Conservation (phyloP, 1,140 invertebrate species). For the Schlechtendalia chinensis region DNA sequence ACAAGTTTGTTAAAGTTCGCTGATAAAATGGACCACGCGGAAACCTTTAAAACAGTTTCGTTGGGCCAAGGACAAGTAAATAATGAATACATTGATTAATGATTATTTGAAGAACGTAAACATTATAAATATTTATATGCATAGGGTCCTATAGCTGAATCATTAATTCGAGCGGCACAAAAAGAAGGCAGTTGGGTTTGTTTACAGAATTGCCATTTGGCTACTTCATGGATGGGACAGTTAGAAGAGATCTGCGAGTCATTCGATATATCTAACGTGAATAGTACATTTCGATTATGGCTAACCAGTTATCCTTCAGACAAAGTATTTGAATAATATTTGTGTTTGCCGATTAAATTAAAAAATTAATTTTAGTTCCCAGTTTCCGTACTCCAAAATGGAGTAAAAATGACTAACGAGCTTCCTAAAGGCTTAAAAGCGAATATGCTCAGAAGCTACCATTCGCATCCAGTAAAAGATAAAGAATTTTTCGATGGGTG, state of each 20-base stretch:
- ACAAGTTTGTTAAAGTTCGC: slow-evolving; percentile 74
- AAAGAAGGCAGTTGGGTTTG: slow-evolving; percentile 82
- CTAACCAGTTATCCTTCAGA: slow-evolving; percentile 87
- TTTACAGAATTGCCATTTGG: slow-evolving; percentile 92
- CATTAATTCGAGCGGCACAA: slow-evolving; percentile 75
- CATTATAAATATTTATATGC: not conserved
- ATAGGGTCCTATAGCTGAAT: slow-evolving; percentile 76
- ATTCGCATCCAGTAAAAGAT: slow-evolving; percentile 74
- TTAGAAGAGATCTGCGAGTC: slow-evolving; percentile 77
- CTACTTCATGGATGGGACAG: slow-evolving; percentile 82
- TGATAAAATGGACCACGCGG: slow-evolving; percentile 68
- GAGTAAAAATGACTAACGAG: slow-evolving; percentile 94
- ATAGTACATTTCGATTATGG: slow-evolving; percentile 79
- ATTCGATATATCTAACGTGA: slow-evolving; percentile 73
- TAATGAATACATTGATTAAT: not conserved
- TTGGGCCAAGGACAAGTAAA: slow-evolving; percentile 79
- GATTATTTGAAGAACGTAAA: not conserved
- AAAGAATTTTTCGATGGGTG: slow-evolving; percentile 67
- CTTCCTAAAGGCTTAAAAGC: slow-evolving; percentile 83
- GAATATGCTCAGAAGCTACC: slow-evolving; percentile 80
- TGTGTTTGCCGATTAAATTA: not conserved
- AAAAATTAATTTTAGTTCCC: slow-evolving; percentile 64
- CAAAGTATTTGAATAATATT: slow-evolving; percentile 55
- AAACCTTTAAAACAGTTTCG: slow-evolving; percentile 81
- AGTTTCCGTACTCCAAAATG: slow-evolving; percentile 82